Evolutionary conservation across 2,888 invertebrate species (phyloP).

Genomic region (Cataglyphis cursor): DNA sequence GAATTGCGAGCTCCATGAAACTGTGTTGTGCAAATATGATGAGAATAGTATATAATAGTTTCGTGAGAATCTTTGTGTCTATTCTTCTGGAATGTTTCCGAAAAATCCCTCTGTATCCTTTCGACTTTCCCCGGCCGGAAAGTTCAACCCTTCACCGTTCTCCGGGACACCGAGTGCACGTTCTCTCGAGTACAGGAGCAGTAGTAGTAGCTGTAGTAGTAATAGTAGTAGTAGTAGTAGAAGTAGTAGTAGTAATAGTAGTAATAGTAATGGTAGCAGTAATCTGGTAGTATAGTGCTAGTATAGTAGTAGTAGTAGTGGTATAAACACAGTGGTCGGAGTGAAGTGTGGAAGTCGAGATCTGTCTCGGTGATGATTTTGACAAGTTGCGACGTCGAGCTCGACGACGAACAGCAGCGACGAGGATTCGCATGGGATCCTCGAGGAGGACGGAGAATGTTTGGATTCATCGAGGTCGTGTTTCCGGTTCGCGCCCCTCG

Average conservation of each 20-base stretch:
- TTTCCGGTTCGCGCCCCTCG: constrained; percentile 42
- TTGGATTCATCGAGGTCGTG: constrained; percentile 1
- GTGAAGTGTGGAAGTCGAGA: constrained; percentile 86
- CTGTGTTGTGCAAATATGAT: background rate
- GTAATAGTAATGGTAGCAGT: constrained; percentile 64
- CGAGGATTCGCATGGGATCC: constrained; percentile 34
- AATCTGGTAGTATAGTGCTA: constrained; percentile 57
- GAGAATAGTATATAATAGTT: background rate
- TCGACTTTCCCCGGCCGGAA: background rate
- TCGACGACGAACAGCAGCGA: constrained; percentile 71
- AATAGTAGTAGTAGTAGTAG: constrained; percentile 54
- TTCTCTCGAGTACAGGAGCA: constrained; percentile 67
- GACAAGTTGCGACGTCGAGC: constrained; percentile 73
- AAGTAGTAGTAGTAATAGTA: constrained; percentile 65
- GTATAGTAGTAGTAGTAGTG: constrained; percentile 66
- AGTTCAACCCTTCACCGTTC: background rate
- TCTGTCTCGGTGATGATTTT: constrained; percentile 63
- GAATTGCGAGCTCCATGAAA: background rate
- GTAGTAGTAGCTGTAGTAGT: constrained; percentile 57
- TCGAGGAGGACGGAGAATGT: constrained; percentile 31
- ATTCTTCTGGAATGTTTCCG: background rate
- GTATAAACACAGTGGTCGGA: constrained; percentile 78
- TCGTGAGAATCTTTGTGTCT: background rate
- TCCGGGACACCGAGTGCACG: constrained; percentile 82
- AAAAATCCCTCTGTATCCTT: background rate